Conservation (phyloP, 1,140 invertebrate genomes). For the Cyphomyrmex costatus region DNA sequence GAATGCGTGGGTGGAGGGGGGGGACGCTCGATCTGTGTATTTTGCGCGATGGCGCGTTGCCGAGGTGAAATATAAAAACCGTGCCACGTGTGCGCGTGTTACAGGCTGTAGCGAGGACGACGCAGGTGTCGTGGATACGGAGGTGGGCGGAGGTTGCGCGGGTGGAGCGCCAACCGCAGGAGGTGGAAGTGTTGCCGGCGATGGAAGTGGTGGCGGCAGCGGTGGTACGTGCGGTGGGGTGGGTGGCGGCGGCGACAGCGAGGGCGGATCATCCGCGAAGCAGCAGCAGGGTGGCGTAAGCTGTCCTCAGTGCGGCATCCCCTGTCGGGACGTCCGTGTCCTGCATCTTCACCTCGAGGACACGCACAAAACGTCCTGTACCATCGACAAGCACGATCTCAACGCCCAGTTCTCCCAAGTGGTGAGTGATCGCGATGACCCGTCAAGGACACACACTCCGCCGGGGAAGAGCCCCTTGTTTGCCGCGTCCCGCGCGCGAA, state of each 20-base stretch:
- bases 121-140: constrained; percentile 82
- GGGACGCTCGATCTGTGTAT: not conserved
- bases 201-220: constrained; percentile 57
- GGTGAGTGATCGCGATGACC: constrained; percentile 79
- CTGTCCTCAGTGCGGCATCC: constrained; percentile 85
- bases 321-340: constrained; percentile 84
- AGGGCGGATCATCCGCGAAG: constrained; percentile 67
- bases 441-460: constrained; percentile 67
- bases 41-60: constrained; percentile 32
- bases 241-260: constrained; percentile 51
- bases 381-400: constrained; percentile 85
- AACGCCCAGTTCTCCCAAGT: constrained; percentile 86
- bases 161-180: constrained; percentile 80
- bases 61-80: constrained; percentile 58
- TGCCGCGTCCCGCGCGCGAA: constrained; percentile 29
- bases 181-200: constrained; percentile 54
- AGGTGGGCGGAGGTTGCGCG: constrained; percentile 83
- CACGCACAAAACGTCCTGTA: constrained; percentile 83
- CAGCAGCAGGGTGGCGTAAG: constrained; percentile 78
- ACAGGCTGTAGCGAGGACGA: constrained; percentile 86
- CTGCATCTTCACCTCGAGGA: constrained; percentile 85
- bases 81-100: constrained; percentile 74
- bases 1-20: too few species aligned
- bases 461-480: not conserved
- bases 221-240: constrained; percentile 61